These are phyloP conservation scores for Macrophya alboannulata DNA, from an alignment of 2,888 invertebrate species.

Conservation along the genomic window DNA sequence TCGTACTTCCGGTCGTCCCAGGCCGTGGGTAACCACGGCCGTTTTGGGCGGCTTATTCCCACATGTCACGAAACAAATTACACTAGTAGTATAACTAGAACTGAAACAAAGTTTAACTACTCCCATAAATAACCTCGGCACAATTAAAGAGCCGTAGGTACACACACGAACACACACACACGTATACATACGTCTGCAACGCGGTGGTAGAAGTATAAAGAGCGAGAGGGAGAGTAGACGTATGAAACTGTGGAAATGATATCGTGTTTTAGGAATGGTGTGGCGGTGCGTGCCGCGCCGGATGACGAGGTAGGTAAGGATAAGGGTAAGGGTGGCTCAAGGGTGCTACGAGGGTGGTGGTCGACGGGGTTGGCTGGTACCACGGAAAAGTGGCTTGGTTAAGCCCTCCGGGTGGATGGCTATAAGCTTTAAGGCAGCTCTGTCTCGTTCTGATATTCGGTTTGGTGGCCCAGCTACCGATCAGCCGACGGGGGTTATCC, in stretches of 20 bases:
- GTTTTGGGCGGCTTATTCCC: conserved; percentile 54
- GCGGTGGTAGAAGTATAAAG: neutral
- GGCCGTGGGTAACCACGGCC: conserved; percentile 20
- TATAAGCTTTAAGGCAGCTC: conserved; percentile 9
- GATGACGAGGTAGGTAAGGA: conserved; percentile 27
- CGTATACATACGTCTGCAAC: neutral
- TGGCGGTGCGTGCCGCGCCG: conserved; percentile 53
- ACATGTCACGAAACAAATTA: conserved; percentile 57
- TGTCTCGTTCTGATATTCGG: conserved; percentile 39
- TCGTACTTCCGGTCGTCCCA: conserved; percentile 48
- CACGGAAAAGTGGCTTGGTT: conserved; percentile 43
- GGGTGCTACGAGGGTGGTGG: conserved; percentile 30
- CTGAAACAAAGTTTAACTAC: conserved; percentile 55
- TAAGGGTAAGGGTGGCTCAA: conserved; percentile 28
- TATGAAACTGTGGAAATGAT: conserved; percentile 60
- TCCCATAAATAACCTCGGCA: conserved; percentile 71
- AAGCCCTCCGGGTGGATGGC: conserved; percentile 48
- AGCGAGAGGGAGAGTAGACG: neutral
- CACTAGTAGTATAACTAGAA: conserved; percentile 42
- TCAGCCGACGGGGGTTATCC: neutral
- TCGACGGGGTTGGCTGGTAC: conserved; percentile 53
- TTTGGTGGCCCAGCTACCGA: neutral
- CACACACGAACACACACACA: neutral
- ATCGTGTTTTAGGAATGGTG: conserved; percentile 55
- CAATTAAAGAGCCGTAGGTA: conserved; percentile 68